phyloP scores from a whole-genome alignment of 2,113 vertebrate genomes.

The Brachyistius frenatus region DNA sequence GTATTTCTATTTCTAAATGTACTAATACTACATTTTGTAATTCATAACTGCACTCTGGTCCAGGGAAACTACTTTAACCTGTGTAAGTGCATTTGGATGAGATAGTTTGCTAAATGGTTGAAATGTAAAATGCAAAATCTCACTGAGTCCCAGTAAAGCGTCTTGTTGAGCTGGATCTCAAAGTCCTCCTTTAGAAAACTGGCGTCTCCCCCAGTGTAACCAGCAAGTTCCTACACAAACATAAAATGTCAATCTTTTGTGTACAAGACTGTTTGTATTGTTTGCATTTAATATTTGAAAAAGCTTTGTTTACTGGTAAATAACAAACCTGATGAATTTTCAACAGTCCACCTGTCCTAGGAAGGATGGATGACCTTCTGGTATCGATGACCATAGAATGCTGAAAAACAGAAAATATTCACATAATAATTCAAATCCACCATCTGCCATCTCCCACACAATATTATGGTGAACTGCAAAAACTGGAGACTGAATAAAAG shows the following conservation, averaged over 20 bases:
- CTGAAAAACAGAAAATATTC: slow-evolving; percentile 69
- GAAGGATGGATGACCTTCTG: slow-evolving; percentile 93
- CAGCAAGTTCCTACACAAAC: slow-evolving; percentile 90
- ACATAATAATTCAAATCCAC: not conserved
- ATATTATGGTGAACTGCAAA: not conserved
- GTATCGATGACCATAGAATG: slow-evolving; percentile 97
- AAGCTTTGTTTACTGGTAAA: not conserved
- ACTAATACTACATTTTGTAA: not conserved
- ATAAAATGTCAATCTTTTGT: not conserved
- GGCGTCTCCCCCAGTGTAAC: slow-evolving; percentile 95
- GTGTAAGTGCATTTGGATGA: not conserved
- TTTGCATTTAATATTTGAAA: not conserved
- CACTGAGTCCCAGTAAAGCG: slow-evolving; percentile 91
- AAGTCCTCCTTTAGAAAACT: slow-evolving; percentile 96
- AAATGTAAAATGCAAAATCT: slow-evolving; percentile 57
- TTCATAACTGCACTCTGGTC: no score
- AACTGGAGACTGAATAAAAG: not conserved
- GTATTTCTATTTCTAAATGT: not conserved
- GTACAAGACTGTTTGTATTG: no score
- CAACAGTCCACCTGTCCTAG: slow-evolving; percentile 90
- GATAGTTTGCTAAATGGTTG: not conserved
- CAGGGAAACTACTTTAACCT: not conserved
- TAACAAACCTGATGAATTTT: slow-evolving; percentile 94
- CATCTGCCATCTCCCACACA: not conserved
- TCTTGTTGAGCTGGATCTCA: slow-evolving; percentile 93